Evolutionary conservation across 2,113 vertebrate genomes (phyloP).

Genomic region (Ptilonorhynchus violaceus): DNA sequence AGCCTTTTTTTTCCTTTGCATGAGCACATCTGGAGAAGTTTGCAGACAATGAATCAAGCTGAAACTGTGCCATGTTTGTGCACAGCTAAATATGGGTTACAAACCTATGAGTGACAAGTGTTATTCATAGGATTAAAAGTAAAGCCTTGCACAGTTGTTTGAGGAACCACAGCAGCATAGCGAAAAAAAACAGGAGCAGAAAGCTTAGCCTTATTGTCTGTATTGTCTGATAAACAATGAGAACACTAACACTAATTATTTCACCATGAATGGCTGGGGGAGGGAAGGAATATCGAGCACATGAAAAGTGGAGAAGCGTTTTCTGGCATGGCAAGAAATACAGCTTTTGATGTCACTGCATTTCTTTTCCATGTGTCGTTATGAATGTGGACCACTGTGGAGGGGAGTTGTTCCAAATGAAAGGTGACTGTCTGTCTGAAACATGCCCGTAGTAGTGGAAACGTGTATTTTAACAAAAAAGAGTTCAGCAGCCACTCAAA

Average conservation of each 20-base stretch:
- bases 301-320: not conserved
- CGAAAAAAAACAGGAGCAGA: conserved; percentile 60
- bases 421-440: not conserved
- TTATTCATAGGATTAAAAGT: conserved; percentile 77
- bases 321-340: not conserved
- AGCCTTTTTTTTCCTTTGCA: not conserved
- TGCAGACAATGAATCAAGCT: conserved; percentile 55
- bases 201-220: conserved; percentile 65
- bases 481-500: not conserved
- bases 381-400: fast-evolving
- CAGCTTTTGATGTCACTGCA: not conserved
- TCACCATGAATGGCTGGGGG: conserved; percentile 46
- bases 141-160: conserved; percentile 68
- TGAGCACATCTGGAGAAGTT: conserved; percentile 62
- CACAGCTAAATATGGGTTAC: conserved; percentile 73
- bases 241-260: conserved; percentile 67
- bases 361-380: not conserved
- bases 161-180: conserved; percentile 65
- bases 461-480: not conserved
- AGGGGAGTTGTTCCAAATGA: not conserved
- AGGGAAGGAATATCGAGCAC: not conserved
- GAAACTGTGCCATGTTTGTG: conserved; percentile 62
- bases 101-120: conserved; percentile 73
- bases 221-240: conserved; percentile 71
- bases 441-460: not conserved